These are phyloP conservation scores for Holothuria leucospilota DNA, from an alignment of 53 echinoderm and acorn worm genomes.

Conservation along the genomic window DNA sequence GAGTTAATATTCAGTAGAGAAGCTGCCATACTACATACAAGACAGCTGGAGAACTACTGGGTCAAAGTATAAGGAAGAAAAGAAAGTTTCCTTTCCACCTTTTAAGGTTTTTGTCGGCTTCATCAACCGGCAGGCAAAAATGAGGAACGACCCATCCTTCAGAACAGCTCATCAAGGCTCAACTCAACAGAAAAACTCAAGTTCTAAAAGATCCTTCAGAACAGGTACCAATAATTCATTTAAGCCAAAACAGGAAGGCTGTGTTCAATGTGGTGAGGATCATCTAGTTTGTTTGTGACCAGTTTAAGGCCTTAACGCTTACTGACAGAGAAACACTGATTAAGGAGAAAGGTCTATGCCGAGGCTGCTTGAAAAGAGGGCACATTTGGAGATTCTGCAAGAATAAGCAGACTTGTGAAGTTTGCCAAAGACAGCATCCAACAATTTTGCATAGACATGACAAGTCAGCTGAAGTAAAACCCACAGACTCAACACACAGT, in stretches of 20 bases:
- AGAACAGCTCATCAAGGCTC: not conserved
- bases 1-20: slow-evolving; percentile 52
- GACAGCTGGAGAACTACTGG: slow-evolving; percentile 55
- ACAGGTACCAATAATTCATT: not conserved
- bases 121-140: slow-evolving; percentile 40
- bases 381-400: slow-evolving; percentile 33
- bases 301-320: slow-evolving; percentile 10
- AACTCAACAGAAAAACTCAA: slow-evolving; percentile 12
- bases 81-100: slow-evolving; percentile 52
- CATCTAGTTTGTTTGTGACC: not conserved
- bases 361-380: slow-evolving; percentile 9
- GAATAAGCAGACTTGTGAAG: slow-evolving; percentile 16
- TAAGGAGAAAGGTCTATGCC: not conserved
- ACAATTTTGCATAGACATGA: slow-evolving; percentile 44
- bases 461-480: too few species aligned
- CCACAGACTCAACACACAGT: not conserved
- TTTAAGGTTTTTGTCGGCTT: slow-evolving; percentile 53
- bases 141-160: slow-evolving; percentile 59
- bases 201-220: slow-evolving; percentile 21
- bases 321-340: slow-evolving; percentile 3
- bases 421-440: slow-evolving; percentile 43
- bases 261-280: not conserved
- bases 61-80: slow-evolving; percentile 44
- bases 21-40: slow-evolving; percentile 54
- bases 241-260: not conserved